These are phyloP conservation scores for Listronotus bonariensis DNA, from an alignment of 1,140 invertebrate species.

Conservation along the genomic window DNA sequence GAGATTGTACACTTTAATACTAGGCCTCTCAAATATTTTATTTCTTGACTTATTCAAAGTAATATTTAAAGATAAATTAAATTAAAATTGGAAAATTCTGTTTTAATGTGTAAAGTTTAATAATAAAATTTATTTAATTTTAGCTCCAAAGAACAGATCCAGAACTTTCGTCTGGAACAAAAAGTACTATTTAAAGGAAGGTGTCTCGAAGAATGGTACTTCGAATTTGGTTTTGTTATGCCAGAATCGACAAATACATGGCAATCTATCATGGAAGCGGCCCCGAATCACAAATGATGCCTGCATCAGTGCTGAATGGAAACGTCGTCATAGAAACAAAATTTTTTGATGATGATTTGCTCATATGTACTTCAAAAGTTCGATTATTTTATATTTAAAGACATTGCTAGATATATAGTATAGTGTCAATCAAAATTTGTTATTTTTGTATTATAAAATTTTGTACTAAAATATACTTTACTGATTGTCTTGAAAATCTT, in stretches of 20 bases:
- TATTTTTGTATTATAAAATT: too few species aligned
- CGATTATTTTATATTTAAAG: slow-evolving; percentile 92
- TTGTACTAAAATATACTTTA: too few species aligned
- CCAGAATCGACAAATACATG: slow-evolving; percentile 99
- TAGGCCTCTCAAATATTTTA: too few species aligned
- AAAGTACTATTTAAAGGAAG: slow-evolving; percentile 78
- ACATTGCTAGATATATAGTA: neutral
- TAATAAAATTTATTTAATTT: neutral
- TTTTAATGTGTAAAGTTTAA: too few species aligned
- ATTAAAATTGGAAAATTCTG: too few species aligned
- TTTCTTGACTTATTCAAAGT: too few species aligned
- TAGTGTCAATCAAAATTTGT: too few species aligned
- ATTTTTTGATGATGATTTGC: slow-evolving; percentile 94
- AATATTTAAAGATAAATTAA: too few species aligned
- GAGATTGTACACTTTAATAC: too few species aligned
- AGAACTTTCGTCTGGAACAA: slow-evolving; percentile 95
- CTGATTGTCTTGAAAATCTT: too few species aligned
- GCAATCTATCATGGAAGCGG: slow-evolving; percentile 98
- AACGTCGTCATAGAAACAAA: slow-evolving; percentile 99
- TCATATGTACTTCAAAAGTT: slow-evolving; percentile 94
- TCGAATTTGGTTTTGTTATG: slow-evolving; percentile 99
- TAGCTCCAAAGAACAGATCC: slow-evolving; percentile 94
- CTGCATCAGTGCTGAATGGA: slow-evolving; percentile 95
- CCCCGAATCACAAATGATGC: slow-evolving; percentile 99
- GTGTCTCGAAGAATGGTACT: slow-evolving; percentile 96